Conservation (phyloP, 1,140 invertebrate species). For the Zophobas atratus region DNA sequence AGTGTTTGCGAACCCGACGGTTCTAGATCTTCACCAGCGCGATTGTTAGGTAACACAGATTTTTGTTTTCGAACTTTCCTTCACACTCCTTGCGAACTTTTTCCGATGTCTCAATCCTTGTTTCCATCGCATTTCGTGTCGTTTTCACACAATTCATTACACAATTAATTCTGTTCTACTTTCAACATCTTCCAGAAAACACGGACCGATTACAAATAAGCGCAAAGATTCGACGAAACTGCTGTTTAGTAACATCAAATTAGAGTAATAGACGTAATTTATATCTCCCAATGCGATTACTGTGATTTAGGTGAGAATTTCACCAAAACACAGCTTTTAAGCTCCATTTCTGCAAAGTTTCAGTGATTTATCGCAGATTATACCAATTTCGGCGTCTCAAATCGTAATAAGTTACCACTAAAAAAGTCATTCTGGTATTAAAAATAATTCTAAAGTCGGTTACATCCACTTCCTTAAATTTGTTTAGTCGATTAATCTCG, state of each 20-base stretch:
- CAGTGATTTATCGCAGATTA: slow-evolving; percentile 21
- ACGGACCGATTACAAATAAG: background rate
- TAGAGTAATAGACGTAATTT: slow-evolving; percentile 31
- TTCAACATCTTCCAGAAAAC: slow-evolving; percentile 28
- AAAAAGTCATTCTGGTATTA: background rate
- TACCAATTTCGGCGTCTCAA: background rate
- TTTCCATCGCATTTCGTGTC: background rate
- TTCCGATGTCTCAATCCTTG: no score
- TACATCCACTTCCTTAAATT: slow-evolving; percentile 3
- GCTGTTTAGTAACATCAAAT: slow-evolving; percentile 28
- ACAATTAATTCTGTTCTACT: slow-evolving; percentile 19
- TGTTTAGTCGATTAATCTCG: slow-evolving; percentile 12
- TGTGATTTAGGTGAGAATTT: slow-evolving; percentile 39
- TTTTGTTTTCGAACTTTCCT: no score
- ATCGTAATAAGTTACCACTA: background rate
- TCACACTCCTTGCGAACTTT: no score
- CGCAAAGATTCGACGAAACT: slow-evolving; percentile 18
- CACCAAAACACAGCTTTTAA: background rate
- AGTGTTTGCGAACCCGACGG: slow-evolving; percentile 2
- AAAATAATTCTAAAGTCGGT: background rate
- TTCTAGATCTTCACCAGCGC: background rate
- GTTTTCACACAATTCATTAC: slow-evolving; percentile 15
- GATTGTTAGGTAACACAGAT: no score
- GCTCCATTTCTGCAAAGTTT: background rate
- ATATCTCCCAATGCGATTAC: background rate